These are phyloP conservation scores for Beroe forskalii DNA, from an alignment of 37 sponge, comb jelly and placozoan genomes.

Conservation along the genomic window DNA sequence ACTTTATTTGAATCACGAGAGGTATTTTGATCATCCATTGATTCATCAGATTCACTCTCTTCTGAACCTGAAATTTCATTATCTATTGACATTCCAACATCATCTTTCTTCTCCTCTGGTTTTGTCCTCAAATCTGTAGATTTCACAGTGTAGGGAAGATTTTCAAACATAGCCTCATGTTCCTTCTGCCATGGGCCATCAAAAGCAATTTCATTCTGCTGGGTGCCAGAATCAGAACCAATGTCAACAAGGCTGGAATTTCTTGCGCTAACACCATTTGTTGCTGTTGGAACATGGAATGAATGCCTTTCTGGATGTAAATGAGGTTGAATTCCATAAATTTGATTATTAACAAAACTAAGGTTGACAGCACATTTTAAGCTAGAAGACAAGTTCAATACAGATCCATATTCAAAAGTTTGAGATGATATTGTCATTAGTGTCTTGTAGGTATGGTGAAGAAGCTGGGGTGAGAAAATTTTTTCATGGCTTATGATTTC, in stretches of 20 bases:
- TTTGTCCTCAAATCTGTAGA: neutral
- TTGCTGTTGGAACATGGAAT: neutral
- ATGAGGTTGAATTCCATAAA: neutral
- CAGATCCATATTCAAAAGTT: neutral
- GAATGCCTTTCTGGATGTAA: slow-evolving; percentile 12
- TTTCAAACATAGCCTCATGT: neutral
- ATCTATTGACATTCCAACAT: too few relatives aligned
- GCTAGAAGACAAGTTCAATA: neutral
- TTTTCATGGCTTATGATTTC: neutral
- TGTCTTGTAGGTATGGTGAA: neutral
- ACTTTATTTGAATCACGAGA: too few relatives aligned
- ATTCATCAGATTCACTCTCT: neutral
- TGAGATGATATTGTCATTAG: neutral
- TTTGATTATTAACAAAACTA: neutral
- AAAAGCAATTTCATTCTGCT: neutral
- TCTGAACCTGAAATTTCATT: too few relatives aligned
- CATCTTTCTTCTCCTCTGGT: neutral
- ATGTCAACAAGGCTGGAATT: too few relatives aligned
- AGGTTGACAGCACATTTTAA: neutral
- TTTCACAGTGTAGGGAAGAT: neutral
- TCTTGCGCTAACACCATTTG: neutral
- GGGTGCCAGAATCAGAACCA: too few relatives aligned
- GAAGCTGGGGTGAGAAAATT: neutral
- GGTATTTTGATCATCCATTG: too few relatives aligned
- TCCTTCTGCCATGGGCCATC: neutral